Evolutionary conservation across 2,888 invertebrate species (phyloP).

Genomic region (Prosapia bicincta): DNA sequence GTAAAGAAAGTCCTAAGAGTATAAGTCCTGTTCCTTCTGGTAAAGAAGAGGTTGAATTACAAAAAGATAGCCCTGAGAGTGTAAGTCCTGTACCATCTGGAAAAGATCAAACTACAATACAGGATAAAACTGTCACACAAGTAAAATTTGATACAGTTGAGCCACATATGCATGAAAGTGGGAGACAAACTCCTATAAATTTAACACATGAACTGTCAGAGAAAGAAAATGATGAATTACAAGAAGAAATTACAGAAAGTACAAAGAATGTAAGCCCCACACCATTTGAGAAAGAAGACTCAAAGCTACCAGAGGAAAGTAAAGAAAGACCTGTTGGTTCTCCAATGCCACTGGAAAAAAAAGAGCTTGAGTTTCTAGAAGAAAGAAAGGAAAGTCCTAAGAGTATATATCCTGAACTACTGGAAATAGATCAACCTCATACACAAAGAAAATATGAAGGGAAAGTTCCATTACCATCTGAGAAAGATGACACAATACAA

Average conservation of each 20-base stretch:
- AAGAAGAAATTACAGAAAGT: background rate
- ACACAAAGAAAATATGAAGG: background rate
- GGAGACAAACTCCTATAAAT: background rate
- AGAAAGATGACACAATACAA: background rate
- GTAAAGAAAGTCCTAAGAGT: background rate
- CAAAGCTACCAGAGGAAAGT: background rate
- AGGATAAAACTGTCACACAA: background rate
- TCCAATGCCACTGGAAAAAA: constrained; percentile 2
- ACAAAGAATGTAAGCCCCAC: background rate
- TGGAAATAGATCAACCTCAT: background rate
- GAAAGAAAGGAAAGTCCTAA: background rate
- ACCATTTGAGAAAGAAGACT: constrained; percentile 4
- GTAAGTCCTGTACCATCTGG: constrained; percentile 39
- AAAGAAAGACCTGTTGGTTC: background rate
- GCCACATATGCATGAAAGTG: background rate
- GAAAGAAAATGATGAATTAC: background rate
- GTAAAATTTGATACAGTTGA: background rate
- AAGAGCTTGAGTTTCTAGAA: constrained; percentile 21
- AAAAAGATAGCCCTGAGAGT: background rate
- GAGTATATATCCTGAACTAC: background rate
- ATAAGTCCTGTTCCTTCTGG: background rate
- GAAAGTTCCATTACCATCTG: background rate
- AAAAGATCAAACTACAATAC: constrained; percentile 25
- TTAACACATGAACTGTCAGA: constrained; percentile 11
- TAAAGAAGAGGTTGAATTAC: background rate